Percentiles rank a stretch among this genome's conserved stretches.
Conservation (phyloP, 2,113 vertebrate genomes). For the Tupaia chinensis region DNA sequence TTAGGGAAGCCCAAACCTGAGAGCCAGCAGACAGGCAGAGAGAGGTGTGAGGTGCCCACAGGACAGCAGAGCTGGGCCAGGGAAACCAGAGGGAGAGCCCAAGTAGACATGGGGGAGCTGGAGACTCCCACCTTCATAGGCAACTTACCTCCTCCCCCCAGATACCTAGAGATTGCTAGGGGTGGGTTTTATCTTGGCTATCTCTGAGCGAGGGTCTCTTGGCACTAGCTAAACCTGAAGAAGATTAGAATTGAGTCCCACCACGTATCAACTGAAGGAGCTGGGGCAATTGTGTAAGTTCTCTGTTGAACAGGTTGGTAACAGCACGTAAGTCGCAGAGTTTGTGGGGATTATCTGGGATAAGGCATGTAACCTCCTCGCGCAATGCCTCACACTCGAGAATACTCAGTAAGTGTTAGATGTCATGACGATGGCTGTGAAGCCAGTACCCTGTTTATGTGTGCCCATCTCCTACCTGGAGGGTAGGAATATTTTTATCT, state of each 20-base stretch:
- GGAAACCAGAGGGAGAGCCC: neutral
- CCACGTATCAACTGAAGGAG: neutral
- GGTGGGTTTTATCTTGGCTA: conserved; percentile 19
- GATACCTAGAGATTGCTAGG: neutral
- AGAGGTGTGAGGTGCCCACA: neutral
- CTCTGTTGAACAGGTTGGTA: neutral
- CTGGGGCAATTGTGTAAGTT: neutral
- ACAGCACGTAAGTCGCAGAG: neutral
- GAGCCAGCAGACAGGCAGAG: neutral
- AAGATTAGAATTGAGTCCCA: neutral
- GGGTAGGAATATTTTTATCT: conserved; percentile 63
- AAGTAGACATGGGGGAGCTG: neutral
- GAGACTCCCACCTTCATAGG: neutral
- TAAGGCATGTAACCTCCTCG: neutral
- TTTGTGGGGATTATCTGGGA: neutral
- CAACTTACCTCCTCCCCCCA: neutral
- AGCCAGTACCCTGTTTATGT: neutral
- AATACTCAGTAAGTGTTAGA: neutral
- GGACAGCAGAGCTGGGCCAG: neutral
- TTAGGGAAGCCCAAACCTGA: neutral
- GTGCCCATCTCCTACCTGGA: neutral
- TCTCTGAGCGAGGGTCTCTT: neutral
- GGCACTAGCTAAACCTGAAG: neutral
- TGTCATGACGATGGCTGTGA: neutral
- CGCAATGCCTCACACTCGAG: neutral